A percentile compares a stretch with the other conserved stretches of the same genome.
Evolutionary conservation across 2,797 vertebrate species (phyloP).

Genomic region (Sebastes minor): DNA sequence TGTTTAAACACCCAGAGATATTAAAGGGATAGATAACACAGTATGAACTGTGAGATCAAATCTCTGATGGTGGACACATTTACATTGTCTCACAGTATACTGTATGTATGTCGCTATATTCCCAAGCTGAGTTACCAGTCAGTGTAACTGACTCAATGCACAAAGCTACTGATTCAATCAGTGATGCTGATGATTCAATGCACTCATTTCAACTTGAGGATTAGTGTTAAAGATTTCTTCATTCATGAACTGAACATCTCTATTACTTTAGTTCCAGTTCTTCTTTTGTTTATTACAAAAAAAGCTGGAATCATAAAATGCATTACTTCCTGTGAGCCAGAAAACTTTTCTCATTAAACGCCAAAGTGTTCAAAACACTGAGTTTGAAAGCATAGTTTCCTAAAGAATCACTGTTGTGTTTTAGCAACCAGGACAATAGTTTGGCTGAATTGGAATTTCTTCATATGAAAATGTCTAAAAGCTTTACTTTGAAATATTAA

Average conservation of each 20-base stretch:
- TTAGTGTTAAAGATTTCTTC: neutral
- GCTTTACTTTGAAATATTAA: conserved; percentile 27
- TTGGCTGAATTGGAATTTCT: conserved; percentile 5
- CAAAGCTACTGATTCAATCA: too few species aligned
- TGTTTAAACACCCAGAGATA: too few species aligned
- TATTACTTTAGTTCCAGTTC: neutral
- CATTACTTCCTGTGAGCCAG: conserved; percentile 32
- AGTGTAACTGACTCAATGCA: too few species aligned
- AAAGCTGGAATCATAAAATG: conserved; percentile 50
- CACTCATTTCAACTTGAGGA: neutral
- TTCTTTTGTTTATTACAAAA: conserved; percentile 30
- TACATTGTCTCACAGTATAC: rapidly evolving
- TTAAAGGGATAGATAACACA: too few species aligned
- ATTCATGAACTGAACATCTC: conserved; percentile 5
- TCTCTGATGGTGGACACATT: too few species aligned
- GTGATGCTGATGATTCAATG: neutral
- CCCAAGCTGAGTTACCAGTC: too few species aligned
- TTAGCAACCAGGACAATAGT: conserved; percentile 20
- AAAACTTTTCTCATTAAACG: conserved; percentile 33
- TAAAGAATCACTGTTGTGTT: conserved; percentile 33
- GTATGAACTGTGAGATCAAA: too few species aligned
- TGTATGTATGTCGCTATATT: too few species aligned
- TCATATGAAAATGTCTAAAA: conserved; percentile 17
- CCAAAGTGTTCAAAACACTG: conserved; percentile 18
- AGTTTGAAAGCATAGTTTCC: conserved; percentile 23